Evolutionary conservation across 2,797 vertebrate genomes (phyloP).

Genomic region (Momotus momota): DNA sequence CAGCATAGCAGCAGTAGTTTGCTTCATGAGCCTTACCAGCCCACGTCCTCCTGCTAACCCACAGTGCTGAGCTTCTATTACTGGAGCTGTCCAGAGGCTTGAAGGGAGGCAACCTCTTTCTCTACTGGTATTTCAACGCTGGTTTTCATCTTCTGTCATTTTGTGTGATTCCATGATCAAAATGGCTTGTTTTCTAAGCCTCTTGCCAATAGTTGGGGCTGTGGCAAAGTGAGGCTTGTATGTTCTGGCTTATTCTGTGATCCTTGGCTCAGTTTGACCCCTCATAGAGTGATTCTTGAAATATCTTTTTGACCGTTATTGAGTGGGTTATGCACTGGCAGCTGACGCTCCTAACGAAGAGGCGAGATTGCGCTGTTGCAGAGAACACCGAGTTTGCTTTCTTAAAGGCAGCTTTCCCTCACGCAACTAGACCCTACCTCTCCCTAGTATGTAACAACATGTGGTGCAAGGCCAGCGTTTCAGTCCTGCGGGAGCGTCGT

Average conservation of each 20-base stretch:
- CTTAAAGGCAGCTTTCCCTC: background rate
- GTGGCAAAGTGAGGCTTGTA: background rate
- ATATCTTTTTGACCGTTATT: background rate
- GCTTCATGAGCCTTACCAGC: background rate
- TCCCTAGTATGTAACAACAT: background rate
- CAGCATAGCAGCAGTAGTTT: background rate
- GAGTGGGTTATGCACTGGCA: background rate
- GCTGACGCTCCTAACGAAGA: background rate
- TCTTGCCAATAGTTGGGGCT: background rate
- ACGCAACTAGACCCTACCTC: background rate
- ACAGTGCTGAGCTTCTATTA: background rate
- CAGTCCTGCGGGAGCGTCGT: background rate
- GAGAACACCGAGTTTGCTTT: background rate
- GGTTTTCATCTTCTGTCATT: background rate
- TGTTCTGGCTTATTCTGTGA: background rate
- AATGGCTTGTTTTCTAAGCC: background rate
- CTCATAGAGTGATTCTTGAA: background rate
- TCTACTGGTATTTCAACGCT: background rate
- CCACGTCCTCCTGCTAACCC: background rate
- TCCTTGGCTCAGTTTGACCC: background rate
- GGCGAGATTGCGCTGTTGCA: fast-evolving
- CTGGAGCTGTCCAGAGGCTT: background rate
- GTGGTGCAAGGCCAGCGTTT: background rate
- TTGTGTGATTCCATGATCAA: background rate
- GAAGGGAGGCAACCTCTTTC: background rate